A percentile compares a stretch with the other conserved stretches of the same genome.
These are phyloP conservation scores for Drosophila littoralis DNA, from an alignment of 1,140 invertebrate genomes.

Conservation along the genomic window DNA sequence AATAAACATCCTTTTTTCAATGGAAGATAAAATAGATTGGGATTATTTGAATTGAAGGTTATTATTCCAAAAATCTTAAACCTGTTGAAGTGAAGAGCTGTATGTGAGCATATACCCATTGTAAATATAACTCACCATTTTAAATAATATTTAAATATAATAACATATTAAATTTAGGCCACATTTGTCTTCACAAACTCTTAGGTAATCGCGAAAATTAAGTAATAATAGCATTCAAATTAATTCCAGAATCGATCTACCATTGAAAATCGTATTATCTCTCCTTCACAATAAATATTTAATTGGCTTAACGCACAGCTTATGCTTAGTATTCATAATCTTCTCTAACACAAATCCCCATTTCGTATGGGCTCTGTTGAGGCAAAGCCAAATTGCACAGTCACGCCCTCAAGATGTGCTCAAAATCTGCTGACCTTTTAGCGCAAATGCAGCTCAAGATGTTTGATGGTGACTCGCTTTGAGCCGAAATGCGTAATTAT, in stretches of 20 bases:
- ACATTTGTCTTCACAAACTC: no score
- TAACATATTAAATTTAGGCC: no score
- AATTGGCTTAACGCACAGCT: background rate
- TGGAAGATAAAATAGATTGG: no score
- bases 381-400: conserved; percentile 1
- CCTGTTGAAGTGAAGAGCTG: no score
- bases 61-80: no score
- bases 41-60: no score
- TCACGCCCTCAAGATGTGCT: background rate
- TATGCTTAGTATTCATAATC: background rate
- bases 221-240: background rate
- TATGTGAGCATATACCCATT: no score
- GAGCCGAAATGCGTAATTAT: conserved; percentile 13
- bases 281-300: background rate
- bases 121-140: no score
- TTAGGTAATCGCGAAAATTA: no score
- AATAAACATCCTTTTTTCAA: no score
- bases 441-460: conserved; percentile 16
- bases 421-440: conserved; percentile 15
- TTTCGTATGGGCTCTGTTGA: background rate
- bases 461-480: conserved; percentile 6
- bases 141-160: no score
- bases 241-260: background rate
- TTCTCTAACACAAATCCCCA: background rate
- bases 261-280: background rate